These are phyloP conservation scores for Tenthredo livida DNA, from an alignment of 2,888 invertebrate genomes.

Conservation along the genomic window DNA sequence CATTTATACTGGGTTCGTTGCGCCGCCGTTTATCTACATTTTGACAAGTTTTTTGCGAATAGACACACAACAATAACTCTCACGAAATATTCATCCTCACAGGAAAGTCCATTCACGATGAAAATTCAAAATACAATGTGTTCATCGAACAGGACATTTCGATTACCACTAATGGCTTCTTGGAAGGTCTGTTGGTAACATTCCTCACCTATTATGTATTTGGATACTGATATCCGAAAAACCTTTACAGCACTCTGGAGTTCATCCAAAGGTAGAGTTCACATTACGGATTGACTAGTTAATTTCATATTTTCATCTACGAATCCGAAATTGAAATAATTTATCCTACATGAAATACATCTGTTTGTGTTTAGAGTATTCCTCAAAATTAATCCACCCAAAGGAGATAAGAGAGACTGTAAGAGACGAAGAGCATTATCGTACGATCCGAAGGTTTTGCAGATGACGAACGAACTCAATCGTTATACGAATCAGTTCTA, in stretches of 20 bases:
- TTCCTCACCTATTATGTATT: slow-evolving; percentile 53
- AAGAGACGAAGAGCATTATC: background rate
- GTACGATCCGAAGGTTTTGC: background rate
- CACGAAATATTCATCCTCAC: background rate
- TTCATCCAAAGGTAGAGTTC: slow-evolving; percentile 54
- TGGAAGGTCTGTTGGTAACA: slow-evolving; percentile 47
- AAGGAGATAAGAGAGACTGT: slow-evolving; percentile 16
- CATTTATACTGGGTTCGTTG: no score
- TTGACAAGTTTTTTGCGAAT: background rate
- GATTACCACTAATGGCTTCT: slow-evolving; percentile 31
- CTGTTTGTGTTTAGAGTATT: slow-evolving; percentile 5
- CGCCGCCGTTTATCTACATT: no score
- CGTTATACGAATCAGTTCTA: background rate
- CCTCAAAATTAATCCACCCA: background rate
- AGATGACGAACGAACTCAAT: background rate
- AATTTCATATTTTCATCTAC: background rate
- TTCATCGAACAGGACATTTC: slow-evolving; percentile 32
- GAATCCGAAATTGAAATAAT: background rate
- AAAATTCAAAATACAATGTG: slow-evolving; percentile 37
- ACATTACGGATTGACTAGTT: background rate
- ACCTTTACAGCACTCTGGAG: slow-evolving; percentile 44
- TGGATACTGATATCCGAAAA: slow-evolving; percentile 46
- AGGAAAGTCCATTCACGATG: slow-evolving; percentile 51
- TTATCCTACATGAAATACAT: background rate
- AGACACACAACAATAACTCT: background rate